These are phyloP conservation scores for Candidula unifasciata DNA, from an alignment of 2,888 invertebrate species.

Conservation along the genomic window DNA sequence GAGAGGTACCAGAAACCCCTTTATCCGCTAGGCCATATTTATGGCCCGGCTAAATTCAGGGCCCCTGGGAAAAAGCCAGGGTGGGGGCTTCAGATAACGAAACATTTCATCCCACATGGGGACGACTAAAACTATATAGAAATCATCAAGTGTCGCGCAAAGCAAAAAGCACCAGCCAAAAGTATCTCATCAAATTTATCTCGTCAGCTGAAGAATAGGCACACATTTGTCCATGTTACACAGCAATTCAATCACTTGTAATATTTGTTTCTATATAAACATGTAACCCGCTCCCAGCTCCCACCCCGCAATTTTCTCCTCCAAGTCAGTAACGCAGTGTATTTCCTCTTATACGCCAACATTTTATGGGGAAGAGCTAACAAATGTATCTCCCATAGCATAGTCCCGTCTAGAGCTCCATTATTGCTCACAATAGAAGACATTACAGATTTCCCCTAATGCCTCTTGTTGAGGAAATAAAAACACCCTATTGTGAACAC, in stretches of 20 bases:
- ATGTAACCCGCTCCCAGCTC: conserved; percentile 5
- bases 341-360: neutral
- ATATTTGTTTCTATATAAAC: neutral
- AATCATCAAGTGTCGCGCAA: no score
- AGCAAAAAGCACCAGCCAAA: no score
- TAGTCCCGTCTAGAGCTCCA: neutral
- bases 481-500: neutral
- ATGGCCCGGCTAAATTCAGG: no score
- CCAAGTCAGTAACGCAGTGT: neutral
- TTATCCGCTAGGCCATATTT: no score
- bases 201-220: no score
- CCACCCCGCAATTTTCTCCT: no score
- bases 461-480: neutral
- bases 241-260: neutral
- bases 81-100: no score
- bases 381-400: neutral
- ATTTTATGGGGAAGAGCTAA: neutral
- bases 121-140: no score
- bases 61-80: no score
- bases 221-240: neutral
- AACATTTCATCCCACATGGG: no score
- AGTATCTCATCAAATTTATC: no score
- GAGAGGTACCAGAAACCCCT: no score
- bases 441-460: conserved; percentile 10
- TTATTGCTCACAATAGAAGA: neutral